Conservation (phyloP, 2,113 vertebrate species). For the Mustelus asterias region DNA sequence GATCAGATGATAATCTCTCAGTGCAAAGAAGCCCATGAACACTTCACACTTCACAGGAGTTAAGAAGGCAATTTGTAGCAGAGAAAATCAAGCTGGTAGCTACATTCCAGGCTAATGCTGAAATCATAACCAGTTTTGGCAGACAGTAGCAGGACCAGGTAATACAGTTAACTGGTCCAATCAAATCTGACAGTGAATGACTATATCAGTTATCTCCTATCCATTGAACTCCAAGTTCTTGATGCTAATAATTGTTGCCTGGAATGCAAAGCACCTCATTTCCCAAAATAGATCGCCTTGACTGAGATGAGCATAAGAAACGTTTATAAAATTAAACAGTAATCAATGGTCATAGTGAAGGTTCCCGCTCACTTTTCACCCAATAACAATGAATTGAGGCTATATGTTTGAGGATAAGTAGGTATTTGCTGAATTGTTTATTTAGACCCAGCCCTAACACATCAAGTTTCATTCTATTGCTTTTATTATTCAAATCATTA, state of each 20-base stretch:
- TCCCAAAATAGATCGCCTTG: background rate
- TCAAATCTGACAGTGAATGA: no score
- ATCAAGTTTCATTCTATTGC: background rate
- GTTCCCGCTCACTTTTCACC: background rate
- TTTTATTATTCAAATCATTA: conserved; percentile 17
- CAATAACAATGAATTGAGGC: background rate
- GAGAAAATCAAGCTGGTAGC: no score
- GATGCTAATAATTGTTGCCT: background rate
- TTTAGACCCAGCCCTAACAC: background rate
- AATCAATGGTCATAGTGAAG: background rate
- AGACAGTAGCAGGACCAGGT: no score
- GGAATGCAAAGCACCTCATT: background rate
- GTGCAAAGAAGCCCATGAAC: no score
- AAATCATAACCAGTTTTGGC: no score
- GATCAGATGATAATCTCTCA: no score
- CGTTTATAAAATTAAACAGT: background rate
- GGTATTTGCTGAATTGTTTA: conserved; percentile 21
- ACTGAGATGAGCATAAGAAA: background rate
- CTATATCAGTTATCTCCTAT: no score
- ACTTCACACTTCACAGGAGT: no score
- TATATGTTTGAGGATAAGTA: background rate
- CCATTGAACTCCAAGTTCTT: background rate
- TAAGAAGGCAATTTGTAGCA: no score
- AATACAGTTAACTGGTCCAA: no score
- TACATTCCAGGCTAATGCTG: no score